These are phyloP conservation scores for Orthosia cruda DNA, from an alignment of 2,888 invertebrate species.

Conservation along the genomic window DNA sequence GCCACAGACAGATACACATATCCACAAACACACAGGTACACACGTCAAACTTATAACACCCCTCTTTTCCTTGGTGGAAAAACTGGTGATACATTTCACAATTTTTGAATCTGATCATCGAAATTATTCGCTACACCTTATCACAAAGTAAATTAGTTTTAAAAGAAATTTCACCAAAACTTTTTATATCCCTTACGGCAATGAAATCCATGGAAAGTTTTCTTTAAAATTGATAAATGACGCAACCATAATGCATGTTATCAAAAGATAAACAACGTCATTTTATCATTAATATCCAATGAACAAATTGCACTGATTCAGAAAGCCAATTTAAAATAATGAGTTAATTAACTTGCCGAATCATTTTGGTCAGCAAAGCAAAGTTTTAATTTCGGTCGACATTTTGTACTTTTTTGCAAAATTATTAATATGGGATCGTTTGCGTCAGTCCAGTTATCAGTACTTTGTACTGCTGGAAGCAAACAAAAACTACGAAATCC, in stretches of 20 bases:
- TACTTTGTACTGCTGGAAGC: conserved; percentile 21
- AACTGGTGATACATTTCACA: no score
- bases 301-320: conserved; percentile 25
- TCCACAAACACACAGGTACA: no score
- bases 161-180: neutral
- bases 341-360: conserved; percentile 40
- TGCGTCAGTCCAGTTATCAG: conserved; percentile 28
- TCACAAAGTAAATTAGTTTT: neutral
- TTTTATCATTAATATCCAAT: conserved; percentile 37
- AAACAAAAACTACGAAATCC: conserved; percentile 47
- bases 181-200: no score
- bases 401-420: neutral
- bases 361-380: conserved; percentile 18
- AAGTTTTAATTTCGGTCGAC: conserved; percentile 20
- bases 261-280: conserved; percentile 20
- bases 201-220: neutral
- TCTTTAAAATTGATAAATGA: conserved; percentile 5
- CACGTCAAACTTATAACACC: no score
- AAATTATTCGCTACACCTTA: neutral
- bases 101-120: no score
- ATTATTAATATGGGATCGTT: conserved; percentile 29
- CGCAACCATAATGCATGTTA: neutral
- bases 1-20: no score
- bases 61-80: no score
- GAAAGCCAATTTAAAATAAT: conserved; percentile 26